Evolutionary conservation across 2,888 invertebrate genomes (phyloP).

Genomic region (Oscheius sp.): DNA sequence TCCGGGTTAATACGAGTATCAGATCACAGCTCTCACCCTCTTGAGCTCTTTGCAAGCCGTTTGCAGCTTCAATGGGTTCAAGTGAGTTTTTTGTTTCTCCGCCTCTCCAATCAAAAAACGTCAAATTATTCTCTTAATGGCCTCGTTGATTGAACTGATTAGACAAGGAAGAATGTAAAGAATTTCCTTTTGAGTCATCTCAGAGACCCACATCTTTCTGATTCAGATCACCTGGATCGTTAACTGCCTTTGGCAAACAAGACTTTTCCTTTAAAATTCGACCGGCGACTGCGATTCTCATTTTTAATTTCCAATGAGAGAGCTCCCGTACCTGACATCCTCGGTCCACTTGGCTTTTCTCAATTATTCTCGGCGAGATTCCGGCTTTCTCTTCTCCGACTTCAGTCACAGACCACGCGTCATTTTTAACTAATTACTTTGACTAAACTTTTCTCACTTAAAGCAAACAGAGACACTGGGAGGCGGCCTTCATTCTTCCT

Average conservation of each 20-base stretch:
- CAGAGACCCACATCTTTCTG: background rate
- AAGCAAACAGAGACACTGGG: too few relatives aligned
- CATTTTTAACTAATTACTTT: background rate
- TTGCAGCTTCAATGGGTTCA: too few relatives aligned
- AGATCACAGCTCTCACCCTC: too few relatives aligned
- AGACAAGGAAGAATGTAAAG: background rate
- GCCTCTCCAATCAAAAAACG: too few relatives aligned
- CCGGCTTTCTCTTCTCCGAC: background rate
- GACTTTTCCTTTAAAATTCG: background rate
- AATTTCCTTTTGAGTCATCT: constrained; percentile 8
- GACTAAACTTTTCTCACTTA: too few relatives aligned
- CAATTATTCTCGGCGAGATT: background rate
- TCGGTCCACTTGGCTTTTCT: too few relatives aligned
- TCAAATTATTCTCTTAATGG: too few relatives aligned
- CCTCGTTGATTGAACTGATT: too few relatives aligned
- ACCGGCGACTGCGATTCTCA: background rate
- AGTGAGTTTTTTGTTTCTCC: too few relatives aligned
- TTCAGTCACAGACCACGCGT: background rate
- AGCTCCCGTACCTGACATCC: too few relatives aligned
- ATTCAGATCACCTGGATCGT: background rate
- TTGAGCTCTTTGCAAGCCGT: too few relatives aligned
- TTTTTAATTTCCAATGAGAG: background rate
- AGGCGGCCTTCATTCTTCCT: background rate
- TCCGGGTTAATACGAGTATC: too few relatives aligned
- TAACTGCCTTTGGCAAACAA: background rate